Evolutionary conservation across 30 jellyfish, hydroid and myxozoan genomes (phyloP), one percentile per base, ranked within the genome.

Genomic region (Chrysaora quinquecirrha): DNA sequence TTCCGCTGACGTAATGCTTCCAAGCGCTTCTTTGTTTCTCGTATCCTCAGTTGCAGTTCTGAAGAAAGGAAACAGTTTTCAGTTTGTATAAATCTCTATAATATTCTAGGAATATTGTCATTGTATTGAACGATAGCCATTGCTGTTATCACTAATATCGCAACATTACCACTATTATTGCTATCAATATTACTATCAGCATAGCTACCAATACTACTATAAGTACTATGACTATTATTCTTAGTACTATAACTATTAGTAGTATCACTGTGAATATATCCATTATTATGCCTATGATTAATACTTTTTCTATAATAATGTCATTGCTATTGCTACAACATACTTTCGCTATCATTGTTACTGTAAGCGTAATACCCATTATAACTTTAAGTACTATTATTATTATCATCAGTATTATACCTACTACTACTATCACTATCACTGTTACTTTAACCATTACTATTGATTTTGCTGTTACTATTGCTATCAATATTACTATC

Each of bases 11-110:
- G 62, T 65, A 84, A 67, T 16, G 54, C 20, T 6, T 33, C 95
- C 48, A 84, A 34, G 38, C 87, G 83, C 48, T 68, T 76, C 64
- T 75, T 73, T 23, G 95, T 80, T 48, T 84, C 95, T 73, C 84
- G 43, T 21, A 84, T 84, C 52, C 81, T 66, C 60, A 73, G 30
- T 28, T 56, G 34, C 64, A 84, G 38, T 31, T 84, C 86, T 84
- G 63, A 60, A 9, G 34, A 34, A 12, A 31, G 34, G 6, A 34
- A 18, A 64, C 27, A 21, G 2, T 18, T 64, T 21, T 30, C 52
- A 6, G 9, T 43, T 43, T 16, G 12, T 43, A 6, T 16, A 43
- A 43, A 43, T 6, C 16, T 6, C 58, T 43, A 43, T 43, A 43
- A 6, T 43, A 43, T 43, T 43, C 58, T 43, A 43, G 16, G 16